Base-by-base conservation (phyloP, 2,797 vertebrate genomes). In the Muscicapa striata region DNA sequence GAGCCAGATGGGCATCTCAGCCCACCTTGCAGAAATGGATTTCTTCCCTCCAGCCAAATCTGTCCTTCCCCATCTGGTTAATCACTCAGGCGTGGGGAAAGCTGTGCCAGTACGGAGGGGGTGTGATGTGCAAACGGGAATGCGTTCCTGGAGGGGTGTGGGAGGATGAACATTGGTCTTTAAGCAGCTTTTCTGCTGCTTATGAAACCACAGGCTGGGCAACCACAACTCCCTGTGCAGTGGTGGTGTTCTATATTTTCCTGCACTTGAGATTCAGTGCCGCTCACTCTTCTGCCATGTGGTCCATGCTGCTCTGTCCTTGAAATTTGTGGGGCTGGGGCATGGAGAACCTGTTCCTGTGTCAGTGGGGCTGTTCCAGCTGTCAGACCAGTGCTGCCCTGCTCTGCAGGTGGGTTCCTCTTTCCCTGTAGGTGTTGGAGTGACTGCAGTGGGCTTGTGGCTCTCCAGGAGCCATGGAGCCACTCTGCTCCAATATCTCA, bases 121-220 rank as follows among this genome's bases (percentile, higher is more conserved):
- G 91, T 94, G 95, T 91, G 83, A 94, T 94, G 87, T 78, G 93
- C 72, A 75, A 94, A 79, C 1, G 48, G 73, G 91, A 88, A 66
- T 41, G 83, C 94, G 90, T 87, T 96, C 85, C 77, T 94, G 45
- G 51, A 84, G 91, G 45, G 66, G 18, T 88, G 91, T 96, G 77
- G 95, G 94, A 94, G 94, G 87, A 84, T 55, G 93, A 94, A 68
- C 4, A 1, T 72, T 85, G 85, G 82, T 74, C 94, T 94, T 93
- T 68, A 85, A 93, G 91, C 89, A 94, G 82, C 54, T 95, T 90
- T 85, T 55, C 57, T 89, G 58, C 89, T 83, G 62, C 79, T 94
- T 96, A 88, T 78, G 95, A 92, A 96, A 94, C 79, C 91, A 86
- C 66, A 66, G 87, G 36, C 90, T 94, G 90, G 83, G 94, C 79